Evolutionary conservation across 2,888 invertebrate species (phyloP), one percentile per base, ranked within the genome.

Genomic region (Lysandra bellargus): DNA sequence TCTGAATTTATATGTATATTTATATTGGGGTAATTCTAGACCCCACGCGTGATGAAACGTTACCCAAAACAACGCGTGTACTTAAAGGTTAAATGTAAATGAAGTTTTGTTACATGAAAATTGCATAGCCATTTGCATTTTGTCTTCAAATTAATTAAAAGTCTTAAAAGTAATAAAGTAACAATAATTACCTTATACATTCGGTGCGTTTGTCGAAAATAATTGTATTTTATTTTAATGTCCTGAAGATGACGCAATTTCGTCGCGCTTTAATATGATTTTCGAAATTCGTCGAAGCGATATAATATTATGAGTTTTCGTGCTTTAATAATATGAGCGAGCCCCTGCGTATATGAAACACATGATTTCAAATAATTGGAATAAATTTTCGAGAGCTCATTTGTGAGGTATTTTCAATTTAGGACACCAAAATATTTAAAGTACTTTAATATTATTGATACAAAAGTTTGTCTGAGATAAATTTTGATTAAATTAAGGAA

Each of bases 181-280:
- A 30, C 64, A 64, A 64, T 64, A 64, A 64, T 64, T 30, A 64
- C 12, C 30, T 12, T 12, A 64, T 2, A 57, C 17, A 17, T 12
- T 23, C 61, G 30, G 23, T 7, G 23, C 23, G 23, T 23, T 64
- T 64, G 23, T 23, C 9, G 30, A 64, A 64, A 64, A 64, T 64
- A 64, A 64, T 64, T 64, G 23, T 64, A 64, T 30, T 64, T 64
- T 64, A 64, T 64, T 64, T 64, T 64, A 9, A 64, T 30, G 12
- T 64, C 3, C 64, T 30, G 64, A 23, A 64, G 30, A 64, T 30
- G 64, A 30, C 64, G 12, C 64, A 30, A 64, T 64, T 2, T 64
- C 30, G 30, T 23, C 64, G 30, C 64, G 12, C 4, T 61, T 61
- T 64, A 64, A 64, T 30, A 12, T 64, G 30, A 64, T 64, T 64